Conservation (phyloP, 2,113 vertebrate genomes). For the Centrocercus urophasianus region DNA sequence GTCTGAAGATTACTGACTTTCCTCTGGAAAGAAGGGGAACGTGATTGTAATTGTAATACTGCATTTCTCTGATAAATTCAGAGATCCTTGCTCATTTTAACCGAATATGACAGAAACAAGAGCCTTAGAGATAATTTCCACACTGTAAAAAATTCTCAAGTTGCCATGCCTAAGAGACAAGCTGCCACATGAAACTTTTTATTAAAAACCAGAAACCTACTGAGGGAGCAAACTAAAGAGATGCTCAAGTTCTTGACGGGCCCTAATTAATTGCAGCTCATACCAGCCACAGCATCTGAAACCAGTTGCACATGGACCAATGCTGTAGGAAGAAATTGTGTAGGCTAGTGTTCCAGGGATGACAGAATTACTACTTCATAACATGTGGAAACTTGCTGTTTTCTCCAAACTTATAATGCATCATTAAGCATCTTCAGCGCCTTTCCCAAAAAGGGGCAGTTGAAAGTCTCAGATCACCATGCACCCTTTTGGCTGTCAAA, state of each 20-base stretch:
- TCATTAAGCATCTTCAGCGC: background rate
- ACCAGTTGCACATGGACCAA: background rate
- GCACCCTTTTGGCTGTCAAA: background rate
- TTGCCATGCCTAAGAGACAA: background rate
- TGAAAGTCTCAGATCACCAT: accelerated
- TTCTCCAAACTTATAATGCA: background rate
- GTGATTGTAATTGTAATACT: background rate
- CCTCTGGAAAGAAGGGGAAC: background rate
- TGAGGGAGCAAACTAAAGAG: background rate
- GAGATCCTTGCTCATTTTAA: background rate
- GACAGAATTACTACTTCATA: background rate
- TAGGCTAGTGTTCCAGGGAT: background rate
- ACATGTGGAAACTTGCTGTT: background rate
- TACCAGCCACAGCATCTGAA: background rate
- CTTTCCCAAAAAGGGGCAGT: accelerated
- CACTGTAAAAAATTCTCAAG: background rate
- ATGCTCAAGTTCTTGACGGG: background rate
- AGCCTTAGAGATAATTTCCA: background rate
- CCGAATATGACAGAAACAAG: background rate
- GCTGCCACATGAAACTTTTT: background rate
- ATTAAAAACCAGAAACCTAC: background rate
- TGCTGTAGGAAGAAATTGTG: background rate
- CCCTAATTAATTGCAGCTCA: background rate
- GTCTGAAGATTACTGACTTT: background rate
- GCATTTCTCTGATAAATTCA: background rate